Base-by-base conservation (phyloP, 2,888 invertebrate species). In the Synergus itoensis region DNA sequence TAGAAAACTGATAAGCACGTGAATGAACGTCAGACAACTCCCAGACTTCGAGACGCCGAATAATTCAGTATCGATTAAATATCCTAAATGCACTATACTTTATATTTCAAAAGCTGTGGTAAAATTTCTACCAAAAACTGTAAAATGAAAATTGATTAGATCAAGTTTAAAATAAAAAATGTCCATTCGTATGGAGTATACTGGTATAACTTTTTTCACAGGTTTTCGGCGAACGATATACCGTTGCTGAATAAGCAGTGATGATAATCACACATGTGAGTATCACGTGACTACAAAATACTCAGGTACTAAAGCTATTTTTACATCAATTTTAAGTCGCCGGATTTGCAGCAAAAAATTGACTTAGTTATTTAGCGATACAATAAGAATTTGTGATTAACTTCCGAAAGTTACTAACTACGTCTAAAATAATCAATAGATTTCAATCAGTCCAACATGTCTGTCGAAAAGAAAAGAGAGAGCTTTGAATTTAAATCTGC, bases 1-100 rank as follows among this genome's bases (percentile, higher is more conserved):
- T 21, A 18, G 9, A 76, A 83, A 83, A 83, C 83, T 80, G 78
- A 73, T 80, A 78, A 73, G 53, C 73, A 73, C 48, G 73, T 73
- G 73, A 73, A 36, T 73, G 8, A 69, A 48, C 36, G 36, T 40
- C n/a, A 73, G 45, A 48, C 67, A 28, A 48, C 28, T 69, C 9
- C 28, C 48, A 69, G 69, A 48, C 28, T 48, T 69, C 45, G 8
- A 48, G 43, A 28, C 21, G 28, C 45, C 16, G 45, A 36, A 53
- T 73, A 53, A 73, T 53, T 60, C 1, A 4, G 12, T 60, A 53
- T n/a, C 53, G n/a, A 0, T 53, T 53, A 2, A 53, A n/a, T 53
- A 53, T 53, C 53, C 3, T n/a, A 53, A 9, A 53, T 18, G n/a
- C 9, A 53, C n/a, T 60, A 12, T 60, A 12, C 12, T 60, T 12